Evolutionary conservation across 2,888 invertebrate genomes (phyloP).

Genomic region (Meiosimyza platycephala): DNA sequence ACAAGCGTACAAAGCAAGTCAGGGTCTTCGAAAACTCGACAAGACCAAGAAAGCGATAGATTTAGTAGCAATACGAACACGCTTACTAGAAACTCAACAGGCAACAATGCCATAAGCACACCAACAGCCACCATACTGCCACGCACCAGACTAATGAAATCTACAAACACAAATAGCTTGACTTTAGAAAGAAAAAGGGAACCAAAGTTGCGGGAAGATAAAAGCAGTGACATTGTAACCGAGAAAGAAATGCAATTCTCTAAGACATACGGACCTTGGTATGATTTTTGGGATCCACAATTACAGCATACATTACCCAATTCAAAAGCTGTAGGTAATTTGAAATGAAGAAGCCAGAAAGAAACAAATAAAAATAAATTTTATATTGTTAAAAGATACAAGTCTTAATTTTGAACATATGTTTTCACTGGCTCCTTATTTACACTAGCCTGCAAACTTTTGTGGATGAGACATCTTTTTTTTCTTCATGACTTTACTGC

Average conservation of each 20-base stretch:
- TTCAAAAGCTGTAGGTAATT: conserved; percentile 44
- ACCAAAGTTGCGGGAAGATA: conserved; percentile 39
- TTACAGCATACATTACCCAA: conserved; percentile 49
- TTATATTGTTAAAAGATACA: no score
- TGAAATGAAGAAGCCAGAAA: conserved; percentile 10
- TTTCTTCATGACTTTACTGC: no score
- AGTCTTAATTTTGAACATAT: neutral
- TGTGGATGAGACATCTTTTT: no score
- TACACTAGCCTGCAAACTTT: no score
- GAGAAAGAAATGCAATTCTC: conserved; percentile 57
- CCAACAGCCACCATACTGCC: conserved; percentile 64
- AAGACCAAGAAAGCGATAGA: conserved; percentile 27
- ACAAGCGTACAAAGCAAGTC: conserved; percentile 21
- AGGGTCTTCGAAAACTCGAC: conserved; percentile 10
- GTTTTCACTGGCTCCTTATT: no score
- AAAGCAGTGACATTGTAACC: conserved; percentile 11
- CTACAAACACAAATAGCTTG: conserved; percentile 48
- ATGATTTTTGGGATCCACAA: conserved; percentile 80
- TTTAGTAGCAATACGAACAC: conserved; percentile 56
- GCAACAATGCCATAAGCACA: conserved; percentile 60
- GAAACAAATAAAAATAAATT: neutral
- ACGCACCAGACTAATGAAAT: conserved; percentile 62
- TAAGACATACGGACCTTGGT: conserved; percentile 88
- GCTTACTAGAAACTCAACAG: conserved; percentile 46
- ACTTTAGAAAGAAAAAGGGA: conserved; percentile 59